Evolutionary conservation across 2,797 vertebrate species (phyloP).

Genomic region (Myotis vivesi): DNA sequence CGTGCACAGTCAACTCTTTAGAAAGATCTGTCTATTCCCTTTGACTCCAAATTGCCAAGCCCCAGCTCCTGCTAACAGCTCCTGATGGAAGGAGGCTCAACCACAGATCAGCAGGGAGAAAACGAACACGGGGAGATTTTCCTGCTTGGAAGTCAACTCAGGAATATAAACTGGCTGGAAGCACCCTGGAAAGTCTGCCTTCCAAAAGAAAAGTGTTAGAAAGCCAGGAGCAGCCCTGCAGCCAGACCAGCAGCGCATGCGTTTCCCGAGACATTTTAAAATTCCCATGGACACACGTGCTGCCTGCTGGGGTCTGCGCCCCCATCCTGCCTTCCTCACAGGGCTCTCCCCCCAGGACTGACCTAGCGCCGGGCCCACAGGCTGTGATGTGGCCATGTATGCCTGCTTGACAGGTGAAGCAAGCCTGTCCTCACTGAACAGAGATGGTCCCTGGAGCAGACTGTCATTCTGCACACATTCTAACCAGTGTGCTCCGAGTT

Average conservation of each 20-base stretch:
- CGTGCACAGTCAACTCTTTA: fast-evolving
- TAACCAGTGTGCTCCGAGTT: fast-evolving
- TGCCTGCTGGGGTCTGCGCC: neutral
- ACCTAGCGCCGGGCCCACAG: fast-evolving
- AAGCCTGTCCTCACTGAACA: neutral
- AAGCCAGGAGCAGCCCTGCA: neutral
- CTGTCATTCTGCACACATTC: neutral
- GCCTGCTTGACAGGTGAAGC: neutral
- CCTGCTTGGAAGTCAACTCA: neutral
- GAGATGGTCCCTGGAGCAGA: neutral
- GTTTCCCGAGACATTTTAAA: neutral
- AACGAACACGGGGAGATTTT: fast-evolving
- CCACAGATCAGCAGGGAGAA: neutral
- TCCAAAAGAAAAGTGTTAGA: neutral
- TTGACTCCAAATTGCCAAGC: neutral
- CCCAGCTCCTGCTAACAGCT: neutral
- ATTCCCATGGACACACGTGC: fast-evolving
- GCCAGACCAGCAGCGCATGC: neutral
- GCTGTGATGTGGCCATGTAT: fast-evolving
- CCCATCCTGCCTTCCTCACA: neutral
- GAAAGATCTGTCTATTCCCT: neutral
- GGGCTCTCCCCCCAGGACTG: neutral
- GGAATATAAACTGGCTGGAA: fast-evolving
- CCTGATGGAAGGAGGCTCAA: neutral
- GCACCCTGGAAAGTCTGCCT: neutral